Evolutionary conservation across 2,888 invertebrate genomes (phyloP).

Genomic region (Drosophila villosipedis): DNA sequence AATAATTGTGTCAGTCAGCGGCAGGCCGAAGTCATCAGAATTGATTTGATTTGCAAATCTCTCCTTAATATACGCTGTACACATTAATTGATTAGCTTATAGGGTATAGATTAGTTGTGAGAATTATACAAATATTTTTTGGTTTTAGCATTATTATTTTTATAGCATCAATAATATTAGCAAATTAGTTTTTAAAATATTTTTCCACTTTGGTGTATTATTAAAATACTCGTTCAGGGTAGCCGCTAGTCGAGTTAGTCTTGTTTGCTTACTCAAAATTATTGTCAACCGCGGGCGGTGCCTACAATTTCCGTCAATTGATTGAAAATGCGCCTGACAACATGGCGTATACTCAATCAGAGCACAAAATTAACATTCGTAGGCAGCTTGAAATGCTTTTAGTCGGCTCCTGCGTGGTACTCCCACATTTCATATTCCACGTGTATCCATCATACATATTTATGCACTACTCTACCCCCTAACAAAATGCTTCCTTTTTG

Average conservation of each 20-base stretch:
- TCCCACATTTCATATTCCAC: neutral
- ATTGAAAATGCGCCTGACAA: constrained; percentile 28
- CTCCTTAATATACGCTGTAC: constrained; percentile 38
- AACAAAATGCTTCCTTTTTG: constrained; percentile 2
- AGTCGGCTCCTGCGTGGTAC: neutral
- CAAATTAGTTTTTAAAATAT: neutral
- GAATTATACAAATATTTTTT: neutral
- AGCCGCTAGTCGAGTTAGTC: neutral
- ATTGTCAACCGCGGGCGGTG: constrained; percentile 26
- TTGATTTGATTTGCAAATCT: constrained; percentile 76
- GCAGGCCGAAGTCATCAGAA: constrained; percentile 54
- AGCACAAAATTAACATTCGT: constrained; percentile 31
- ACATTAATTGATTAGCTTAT: neutral
- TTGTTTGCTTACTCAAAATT: neutral
- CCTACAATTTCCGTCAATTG: constrained; percentile 33
- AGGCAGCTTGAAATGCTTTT: constrained; percentile 28
- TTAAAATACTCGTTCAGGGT: neutral
- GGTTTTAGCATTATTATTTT: neutral
- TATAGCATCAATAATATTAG: accelerated
- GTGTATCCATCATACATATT: constrained; percentile 20
- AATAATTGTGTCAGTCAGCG: constrained; percentile 58
- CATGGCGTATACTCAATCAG: constrained; percentile 43
- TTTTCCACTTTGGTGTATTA: neutral
- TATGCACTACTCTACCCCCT: constrained; percentile 3
- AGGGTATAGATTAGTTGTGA: neutral